These are phyloP conservation scores for Ceraclea dissimilis DNA, from an alignment of 2,888 invertebrate species.

Conservation along the genomic window DNA sequence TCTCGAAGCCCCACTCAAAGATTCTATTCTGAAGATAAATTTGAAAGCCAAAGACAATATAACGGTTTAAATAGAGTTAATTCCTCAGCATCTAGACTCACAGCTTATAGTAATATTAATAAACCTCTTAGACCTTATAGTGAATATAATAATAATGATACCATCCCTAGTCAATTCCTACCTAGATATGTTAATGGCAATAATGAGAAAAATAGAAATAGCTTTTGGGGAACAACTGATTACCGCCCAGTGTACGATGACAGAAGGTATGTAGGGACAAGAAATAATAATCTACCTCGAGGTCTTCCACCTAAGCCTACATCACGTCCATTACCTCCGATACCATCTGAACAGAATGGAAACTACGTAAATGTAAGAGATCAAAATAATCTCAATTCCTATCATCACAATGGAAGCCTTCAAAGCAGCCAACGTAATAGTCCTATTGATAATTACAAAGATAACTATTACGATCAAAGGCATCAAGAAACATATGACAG, in stretches of 20 bases:
- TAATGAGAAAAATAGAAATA: conserved; percentile 21
- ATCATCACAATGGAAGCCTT: conserved; percentile 1
- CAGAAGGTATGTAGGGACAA: conserved; percentile 11
- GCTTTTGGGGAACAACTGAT: conserved; percentile 23
- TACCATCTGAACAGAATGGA: conserved; percentile 32
- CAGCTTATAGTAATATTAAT: conserved; percentile 14
- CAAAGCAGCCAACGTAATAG: background rate
- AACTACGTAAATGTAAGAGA: conserved; percentile 26
- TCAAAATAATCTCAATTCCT: conserved; percentile 28
- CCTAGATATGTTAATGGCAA: conserved; percentile 21
- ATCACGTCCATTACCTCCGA: conserved; percentile 37
- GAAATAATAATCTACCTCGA: conserved; percentile 38
- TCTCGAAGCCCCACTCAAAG: conserved; percentile 24
- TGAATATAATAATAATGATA: conserved; percentile 25
- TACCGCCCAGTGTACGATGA: conserved; percentile 22
- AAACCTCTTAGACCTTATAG: conserved; percentile 23
- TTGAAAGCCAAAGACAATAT: conserved; percentile 18
- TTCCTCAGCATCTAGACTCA: conserved; percentile 24
- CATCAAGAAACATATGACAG: background rate
- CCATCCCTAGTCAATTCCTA: conserved; percentile 21
- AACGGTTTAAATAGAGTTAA: conserved; percentile 20
- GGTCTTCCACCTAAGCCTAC: conserved; percentile 38
- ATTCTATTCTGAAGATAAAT: conserved; percentile 20
- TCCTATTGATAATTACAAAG: background rate
- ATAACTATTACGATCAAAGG: background rate